phyloP scores from a whole-genome alignment of 2,113 vertebrate species.

The Dasyprocta punctata region DNA sequence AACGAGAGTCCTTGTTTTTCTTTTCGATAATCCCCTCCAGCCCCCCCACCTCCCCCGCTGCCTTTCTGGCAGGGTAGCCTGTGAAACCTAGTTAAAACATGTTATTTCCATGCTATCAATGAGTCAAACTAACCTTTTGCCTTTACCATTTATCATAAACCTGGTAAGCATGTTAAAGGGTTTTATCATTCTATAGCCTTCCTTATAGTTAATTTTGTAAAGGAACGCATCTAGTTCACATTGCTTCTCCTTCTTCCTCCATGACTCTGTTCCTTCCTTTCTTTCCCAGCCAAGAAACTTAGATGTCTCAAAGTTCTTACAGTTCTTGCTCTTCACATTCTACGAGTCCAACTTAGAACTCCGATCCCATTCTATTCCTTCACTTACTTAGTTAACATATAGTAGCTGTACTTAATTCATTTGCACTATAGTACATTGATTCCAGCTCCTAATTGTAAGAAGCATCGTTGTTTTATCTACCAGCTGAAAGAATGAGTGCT shows the following conservation, averaged over 20 bases:
- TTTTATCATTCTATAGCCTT: neutral
- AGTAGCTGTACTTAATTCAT: neutral
- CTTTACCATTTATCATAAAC: neutral
- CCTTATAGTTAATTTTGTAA: neutral
- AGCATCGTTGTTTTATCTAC: neutral
- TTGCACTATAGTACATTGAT: neutral
- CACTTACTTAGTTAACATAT: neutral
- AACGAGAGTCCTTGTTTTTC: constrained; percentile 69
- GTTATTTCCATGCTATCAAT: neutral
- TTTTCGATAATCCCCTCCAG: constrained; percentile 55
- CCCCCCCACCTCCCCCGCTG: neutral
- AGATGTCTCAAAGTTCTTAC: neutral
- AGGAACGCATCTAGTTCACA: neutral
- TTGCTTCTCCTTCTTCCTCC: neutral
- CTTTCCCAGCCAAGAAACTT: neutral
- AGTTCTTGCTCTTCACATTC: neutral
- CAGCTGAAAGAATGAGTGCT: neutral
- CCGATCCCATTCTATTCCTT: neutral
- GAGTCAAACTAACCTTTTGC: neutral
- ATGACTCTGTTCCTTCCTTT: neutral
- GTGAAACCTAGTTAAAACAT: constrained; percentile 6
- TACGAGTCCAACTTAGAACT: neutral
- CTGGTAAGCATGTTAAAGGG: neutral
- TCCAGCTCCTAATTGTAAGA: neutral
- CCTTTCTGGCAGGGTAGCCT: neutral